Conservation (phyloP, 1,140 invertebrate species). For the Diuraphis noxia region DNA sequence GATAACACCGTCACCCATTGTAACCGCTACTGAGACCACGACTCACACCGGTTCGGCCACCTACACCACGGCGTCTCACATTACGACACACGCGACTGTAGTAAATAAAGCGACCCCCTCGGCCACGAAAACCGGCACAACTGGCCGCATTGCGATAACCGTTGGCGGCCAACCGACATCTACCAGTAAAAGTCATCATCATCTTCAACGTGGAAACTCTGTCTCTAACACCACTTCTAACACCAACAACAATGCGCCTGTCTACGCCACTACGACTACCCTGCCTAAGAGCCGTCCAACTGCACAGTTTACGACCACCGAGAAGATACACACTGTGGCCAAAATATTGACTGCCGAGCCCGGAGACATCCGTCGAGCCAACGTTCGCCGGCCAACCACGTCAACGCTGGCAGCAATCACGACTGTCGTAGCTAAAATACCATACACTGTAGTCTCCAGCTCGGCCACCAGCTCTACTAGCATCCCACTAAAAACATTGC, state of each 20-base stretch:
- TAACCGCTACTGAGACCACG: constrained; percentile 60
- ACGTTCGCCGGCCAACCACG: constrained; percentile 56
- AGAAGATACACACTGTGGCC: neutral
- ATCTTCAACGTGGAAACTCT: constrained; percentile 56
- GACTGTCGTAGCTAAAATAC: neutral
- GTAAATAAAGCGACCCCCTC: constrained; percentile 55
- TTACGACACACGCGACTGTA: constrained; percentile 50
- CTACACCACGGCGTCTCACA: neutral
- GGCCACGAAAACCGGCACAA: constrained; percentile 56
- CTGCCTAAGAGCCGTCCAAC: neutral
- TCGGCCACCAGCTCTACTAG: neutral
- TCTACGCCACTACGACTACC: constrained; percentile 55
- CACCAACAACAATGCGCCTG: constrained; percentile 56
- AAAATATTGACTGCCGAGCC: neutral
- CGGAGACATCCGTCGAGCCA: constrained; percentile 60
- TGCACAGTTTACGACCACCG: neutral
- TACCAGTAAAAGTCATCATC: constrained; percentile 57
- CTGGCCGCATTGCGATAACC: neutral
- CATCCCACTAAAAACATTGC: neutral
- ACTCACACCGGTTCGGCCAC: neutral
- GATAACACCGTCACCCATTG: neutral
- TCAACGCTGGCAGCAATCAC: constrained; percentile 57
- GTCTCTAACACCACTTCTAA: neutral
- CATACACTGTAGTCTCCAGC: neutral
- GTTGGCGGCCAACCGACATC: constrained; percentile 21